phyloP scores from a whole-genome alignment of 1,140 invertebrate genomes.

The Pseudachorutes palmiensis region DNA sequence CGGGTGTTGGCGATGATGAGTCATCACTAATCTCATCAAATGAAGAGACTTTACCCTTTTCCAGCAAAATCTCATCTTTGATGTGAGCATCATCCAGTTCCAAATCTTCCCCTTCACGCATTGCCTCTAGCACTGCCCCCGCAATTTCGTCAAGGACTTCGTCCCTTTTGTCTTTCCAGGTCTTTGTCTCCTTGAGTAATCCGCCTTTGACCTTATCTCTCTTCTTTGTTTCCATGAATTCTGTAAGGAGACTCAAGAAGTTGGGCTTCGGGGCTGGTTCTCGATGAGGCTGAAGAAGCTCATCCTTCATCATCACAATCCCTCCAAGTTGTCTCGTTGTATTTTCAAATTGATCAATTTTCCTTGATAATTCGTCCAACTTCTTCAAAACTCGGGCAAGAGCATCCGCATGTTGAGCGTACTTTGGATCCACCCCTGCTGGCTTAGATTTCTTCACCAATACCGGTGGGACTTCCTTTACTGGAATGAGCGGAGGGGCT shows the following conservation, averaged over 20 bases:
- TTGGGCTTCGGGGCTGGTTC: not conserved
- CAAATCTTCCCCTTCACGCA: not conserved
- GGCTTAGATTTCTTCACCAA: not conserved
- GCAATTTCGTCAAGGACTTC: constrained; percentile 10
- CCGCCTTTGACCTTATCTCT: not conserved
- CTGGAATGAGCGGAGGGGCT: not conserved
- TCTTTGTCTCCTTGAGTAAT: not conserved
- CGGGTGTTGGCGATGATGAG: not conserved
- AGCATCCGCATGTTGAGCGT: constrained; percentile 25
- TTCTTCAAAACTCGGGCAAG: constrained; percentile 28
- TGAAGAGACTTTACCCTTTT: constrained; percentile 5
- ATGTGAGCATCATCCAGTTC: not conserved
- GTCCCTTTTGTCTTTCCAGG: not conserved
- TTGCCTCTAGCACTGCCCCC: constrained; percentile 9
- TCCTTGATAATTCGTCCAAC: constrained; percentile 28
- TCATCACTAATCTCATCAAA: not conserved
- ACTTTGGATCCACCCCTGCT: constrained; percentile 21
- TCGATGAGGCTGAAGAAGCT: not conserved
- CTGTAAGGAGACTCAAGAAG: not conserved
- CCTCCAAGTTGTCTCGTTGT: constrained; percentile 32
- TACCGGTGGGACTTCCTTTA: not conserved
- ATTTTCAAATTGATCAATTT: constrained; percentile 37
- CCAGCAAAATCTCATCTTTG: not conserved
- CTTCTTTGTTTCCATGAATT: not conserved
- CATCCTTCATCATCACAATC: constrained; percentile 32